Evolutionary conservation across 2,888 invertebrate species (phyloP).

Genomic region (Strigamia transsilvanica): DNA sequence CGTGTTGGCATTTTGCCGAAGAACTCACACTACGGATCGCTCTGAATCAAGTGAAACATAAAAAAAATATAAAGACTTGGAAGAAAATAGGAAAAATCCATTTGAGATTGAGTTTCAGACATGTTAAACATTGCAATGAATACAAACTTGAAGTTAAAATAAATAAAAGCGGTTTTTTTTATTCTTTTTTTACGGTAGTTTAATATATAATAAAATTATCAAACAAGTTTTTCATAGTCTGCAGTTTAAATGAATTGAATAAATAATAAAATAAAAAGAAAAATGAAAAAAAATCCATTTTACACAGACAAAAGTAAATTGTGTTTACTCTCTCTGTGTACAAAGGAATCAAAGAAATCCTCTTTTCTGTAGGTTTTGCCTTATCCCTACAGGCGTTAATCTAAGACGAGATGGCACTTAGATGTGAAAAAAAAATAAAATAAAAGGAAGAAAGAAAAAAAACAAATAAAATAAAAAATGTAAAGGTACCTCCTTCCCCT

Average conservation of each 20-base stretch:
- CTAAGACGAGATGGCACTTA: conserved; percentile 26
- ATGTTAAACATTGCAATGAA: conserved; percentile 33
- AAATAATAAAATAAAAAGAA: not conserved
- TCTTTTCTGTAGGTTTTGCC: conserved; percentile 18
- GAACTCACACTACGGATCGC: conserved; percentile 11
- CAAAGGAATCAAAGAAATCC: conserved; percentile 26
- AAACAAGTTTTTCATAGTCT: no score
- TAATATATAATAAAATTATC: no score
- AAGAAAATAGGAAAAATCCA: conserved; percentile 39
- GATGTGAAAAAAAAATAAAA: conserved; percentile 3
- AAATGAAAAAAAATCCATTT: not conserved
- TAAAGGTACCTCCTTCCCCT: conserved; percentile 48
- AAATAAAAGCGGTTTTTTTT: not conserved
- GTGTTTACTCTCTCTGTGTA: not conserved
- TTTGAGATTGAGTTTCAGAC: conserved; percentile 42
- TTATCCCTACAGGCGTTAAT: conserved; percentile 27
- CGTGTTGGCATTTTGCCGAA: conserved; percentile 39
- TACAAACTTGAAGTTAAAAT: conserved; percentile 1
- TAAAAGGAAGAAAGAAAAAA: not conserved
- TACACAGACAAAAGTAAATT: not conserved
- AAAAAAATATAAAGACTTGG: conserved; percentile 11
- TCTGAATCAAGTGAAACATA: conserved; percentile 27
- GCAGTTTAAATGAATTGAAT: no score
- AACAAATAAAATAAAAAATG: not conserved
- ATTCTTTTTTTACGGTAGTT: no score